Conservation (phyloP, 2,888 invertebrate genomes). For the Ferdinandea cuprea region DNA sequence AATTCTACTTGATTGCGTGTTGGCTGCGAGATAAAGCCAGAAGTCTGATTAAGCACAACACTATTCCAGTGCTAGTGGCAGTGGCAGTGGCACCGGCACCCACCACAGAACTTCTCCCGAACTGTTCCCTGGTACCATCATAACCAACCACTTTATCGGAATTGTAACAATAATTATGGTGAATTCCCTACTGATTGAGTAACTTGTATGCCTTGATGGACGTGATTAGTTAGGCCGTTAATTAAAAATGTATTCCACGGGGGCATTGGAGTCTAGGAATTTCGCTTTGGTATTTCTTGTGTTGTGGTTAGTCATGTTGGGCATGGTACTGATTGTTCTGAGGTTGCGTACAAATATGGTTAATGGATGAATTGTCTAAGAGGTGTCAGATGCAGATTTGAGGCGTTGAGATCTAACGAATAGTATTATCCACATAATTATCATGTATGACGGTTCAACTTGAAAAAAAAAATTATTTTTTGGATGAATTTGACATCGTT, state of each 20-base stretch:
- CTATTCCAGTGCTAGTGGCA: neutral
- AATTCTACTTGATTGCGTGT: neutral
- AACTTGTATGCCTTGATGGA: slow-evolving; percentile 75
- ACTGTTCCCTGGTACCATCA: slow-evolving; percentile 27
- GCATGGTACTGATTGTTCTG: slow-evolving; percentile 21
- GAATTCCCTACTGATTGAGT: slow-evolving; percentile 75
- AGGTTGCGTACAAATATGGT: neutral
- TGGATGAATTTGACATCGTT: too few relatives aligned
- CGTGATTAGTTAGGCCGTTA: slow-evolving; percentile 74
- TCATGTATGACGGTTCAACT: too few relatives aligned
- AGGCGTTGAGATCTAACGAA: too few relatives aligned
- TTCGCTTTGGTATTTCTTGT: slow-evolving; percentile 45
- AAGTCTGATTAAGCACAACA: slow-evolving; percentile 15
- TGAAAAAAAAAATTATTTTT: too few relatives aligned
- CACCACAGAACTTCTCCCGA: slow-evolving; percentile 11
- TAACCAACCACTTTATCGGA: slow-evolving; percentile 67
- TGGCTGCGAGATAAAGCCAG: slow-evolving; percentile 31
- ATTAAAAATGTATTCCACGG: slow-evolving; percentile 73
- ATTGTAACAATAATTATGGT: slow-evolving; percentile 71
- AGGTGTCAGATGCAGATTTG: too few relatives aligned
- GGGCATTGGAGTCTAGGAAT: slow-evolving; percentile 62
- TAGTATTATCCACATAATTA: too few relatives aligned
- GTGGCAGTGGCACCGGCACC: slow-evolving; percentile 10
- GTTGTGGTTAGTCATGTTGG: slow-evolving; percentile 22
- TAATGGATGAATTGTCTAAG: too few relatives aligned